Percentiles rank a stretch among this genome's conserved stretches.
These are phyloP conservation scores for Pelobates cultripes DNA, from an alignment of 2,797 vertebrate genomes.

Conservation along the genomic window DNA sequence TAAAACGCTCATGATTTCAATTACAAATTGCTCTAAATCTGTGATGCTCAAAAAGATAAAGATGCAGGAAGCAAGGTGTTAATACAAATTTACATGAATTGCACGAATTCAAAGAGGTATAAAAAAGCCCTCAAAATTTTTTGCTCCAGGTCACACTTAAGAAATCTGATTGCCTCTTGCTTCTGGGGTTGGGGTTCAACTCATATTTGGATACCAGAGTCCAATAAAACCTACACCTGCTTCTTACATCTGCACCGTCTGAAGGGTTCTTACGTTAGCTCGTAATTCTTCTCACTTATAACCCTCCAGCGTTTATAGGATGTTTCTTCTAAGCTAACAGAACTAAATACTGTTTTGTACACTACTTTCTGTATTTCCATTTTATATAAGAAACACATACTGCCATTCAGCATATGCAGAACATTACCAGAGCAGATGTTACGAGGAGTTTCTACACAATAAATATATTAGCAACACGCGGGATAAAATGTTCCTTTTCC, in stretches of 20 bases:
- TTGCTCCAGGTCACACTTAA: too few relatives aligned
- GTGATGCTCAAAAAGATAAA: too few relatives aligned
- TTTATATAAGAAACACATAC: constrained; percentile 3
- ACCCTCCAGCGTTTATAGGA: constrained; percentile 4
- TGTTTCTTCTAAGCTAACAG: background rate
- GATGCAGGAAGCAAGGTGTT: too few relatives aligned
- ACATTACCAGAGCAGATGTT: constrained; percentile 27
- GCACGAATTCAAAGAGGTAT: too few relatives aligned
- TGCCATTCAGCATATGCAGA: constrained; percentile 17
- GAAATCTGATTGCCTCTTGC: too few relatives aligned
- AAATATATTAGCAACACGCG: constrained; percentile 22
- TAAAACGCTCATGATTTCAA: too few relatives aligned
- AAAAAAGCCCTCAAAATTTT: too few relatives aligned
- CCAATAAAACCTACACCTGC: background rate
- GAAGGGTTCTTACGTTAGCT: constrained; percentile 19
- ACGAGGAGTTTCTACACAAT: constrained; percentile 33
- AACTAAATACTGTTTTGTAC: background rate
- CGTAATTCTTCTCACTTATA: constrained; percentile 7
- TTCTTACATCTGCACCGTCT: constrained; percentile 1
- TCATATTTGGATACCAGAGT: background rate
- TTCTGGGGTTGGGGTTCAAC: background rate
- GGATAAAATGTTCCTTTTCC: constrained; percentile 42
- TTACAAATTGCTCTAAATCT: too few relatives aligned
- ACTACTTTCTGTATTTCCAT: background rate
- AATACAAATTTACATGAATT: too few relatives aligned